phyloP scores from a whole-genome alignment of 2,797 vertebrate genomes.

The Argyrosomus regius region DNA sequence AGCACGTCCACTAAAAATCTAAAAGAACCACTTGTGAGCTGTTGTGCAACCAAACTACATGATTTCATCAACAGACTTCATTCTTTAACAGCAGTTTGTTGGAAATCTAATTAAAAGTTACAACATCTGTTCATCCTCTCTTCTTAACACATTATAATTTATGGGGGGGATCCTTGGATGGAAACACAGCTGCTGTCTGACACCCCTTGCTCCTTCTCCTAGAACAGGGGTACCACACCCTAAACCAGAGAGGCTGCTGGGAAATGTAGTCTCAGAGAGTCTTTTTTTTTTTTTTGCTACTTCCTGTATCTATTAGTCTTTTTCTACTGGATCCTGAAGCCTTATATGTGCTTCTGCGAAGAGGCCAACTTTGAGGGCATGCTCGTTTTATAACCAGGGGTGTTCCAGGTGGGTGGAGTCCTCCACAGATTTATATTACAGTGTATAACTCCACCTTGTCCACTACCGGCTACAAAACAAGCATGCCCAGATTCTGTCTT shows the following conservation, averaged over 20 bases:
- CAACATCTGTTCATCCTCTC: background rate
- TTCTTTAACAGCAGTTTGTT: background rate
- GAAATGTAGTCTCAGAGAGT: conserved; percentile 59
- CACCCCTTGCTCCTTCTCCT: conserved; percentile 6
- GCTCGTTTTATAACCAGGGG: conserved; percentile 58
- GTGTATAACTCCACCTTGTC: conserved; percentile 18
- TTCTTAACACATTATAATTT: background rate
- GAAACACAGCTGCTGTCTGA: conserved; percentile 27
- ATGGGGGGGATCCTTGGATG: background rate
- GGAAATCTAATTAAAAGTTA: background rate
- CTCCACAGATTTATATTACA: background rate
- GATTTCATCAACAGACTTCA: background rate
- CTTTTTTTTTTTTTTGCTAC: conserved; percentile 29
- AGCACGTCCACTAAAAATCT: too few relatives aligned
- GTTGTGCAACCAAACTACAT: background rate
- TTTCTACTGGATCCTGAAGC: conserved; percentile 77
- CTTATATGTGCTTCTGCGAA: conserved; percentile 77
- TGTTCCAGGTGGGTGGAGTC: conserved; percentile 49
- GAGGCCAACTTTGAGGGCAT: conserved; percentile 50
- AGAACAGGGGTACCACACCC: conserved; percentile 45
- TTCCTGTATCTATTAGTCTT: conserved; percentile 46
- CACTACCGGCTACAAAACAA: conserved; percentile 45
- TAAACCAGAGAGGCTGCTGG: conserved; percentile 65
- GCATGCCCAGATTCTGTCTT: conserved; percentile 57
- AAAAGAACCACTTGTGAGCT: background rate